These are phyloP conservation scores for Diaphora mendica DNA, from an alignment of 2,888 invertebrate species.

Conservation along the genomic window DNA sequence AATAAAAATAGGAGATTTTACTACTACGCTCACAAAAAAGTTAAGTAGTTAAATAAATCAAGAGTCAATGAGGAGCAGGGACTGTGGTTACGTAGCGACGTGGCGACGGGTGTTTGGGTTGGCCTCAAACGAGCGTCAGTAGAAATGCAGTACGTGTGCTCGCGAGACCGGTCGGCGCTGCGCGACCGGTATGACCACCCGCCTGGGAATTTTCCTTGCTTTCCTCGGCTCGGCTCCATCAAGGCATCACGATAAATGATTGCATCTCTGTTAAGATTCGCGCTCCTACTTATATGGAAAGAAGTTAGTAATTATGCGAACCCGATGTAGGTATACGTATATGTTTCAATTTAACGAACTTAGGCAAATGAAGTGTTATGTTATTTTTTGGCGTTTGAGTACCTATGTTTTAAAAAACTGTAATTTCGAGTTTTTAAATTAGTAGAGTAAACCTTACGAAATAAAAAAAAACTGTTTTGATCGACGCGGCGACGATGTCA, in stretches of 20 bases:
- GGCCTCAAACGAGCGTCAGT: conserved; percentile 32
- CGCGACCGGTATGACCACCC: conserved; percentile 59
- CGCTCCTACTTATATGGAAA: conserved; percentile 26
- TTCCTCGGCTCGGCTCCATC: conserved; percentile 55
- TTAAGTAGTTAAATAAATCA: conserved; percentile 39
- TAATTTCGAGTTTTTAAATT: background rate
- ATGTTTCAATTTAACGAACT: too few species aligned
- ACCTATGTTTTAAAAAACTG: background rate
- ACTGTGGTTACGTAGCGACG: conserved; percentile 39
- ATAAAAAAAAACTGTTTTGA: conserved; percentile 5
- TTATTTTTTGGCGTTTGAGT: background rate
- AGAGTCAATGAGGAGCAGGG: conserved; percentile 45
- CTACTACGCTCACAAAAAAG: background rate
- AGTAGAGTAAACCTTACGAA: background rate
- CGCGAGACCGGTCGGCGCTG: conserved; percentile 71
- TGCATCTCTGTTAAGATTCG: conserved; percentile 24
- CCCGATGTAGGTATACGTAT: background rate
- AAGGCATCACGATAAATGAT: conserved; percentile 19
- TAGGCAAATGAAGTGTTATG: too few species aligned
- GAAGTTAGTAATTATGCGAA: background rate
- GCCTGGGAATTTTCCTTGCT: conserved; percentile 74
- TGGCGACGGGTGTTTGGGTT: conserved; percentile 15
- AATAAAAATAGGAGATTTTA: background rate
- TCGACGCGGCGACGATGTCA: conserved; percentile 21
- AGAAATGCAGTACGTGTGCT: conserved; percentile 51